phyloP scores from a whole-genome alignment of 2,113 vertebrate species.

The Raja brachyura region DNA sequence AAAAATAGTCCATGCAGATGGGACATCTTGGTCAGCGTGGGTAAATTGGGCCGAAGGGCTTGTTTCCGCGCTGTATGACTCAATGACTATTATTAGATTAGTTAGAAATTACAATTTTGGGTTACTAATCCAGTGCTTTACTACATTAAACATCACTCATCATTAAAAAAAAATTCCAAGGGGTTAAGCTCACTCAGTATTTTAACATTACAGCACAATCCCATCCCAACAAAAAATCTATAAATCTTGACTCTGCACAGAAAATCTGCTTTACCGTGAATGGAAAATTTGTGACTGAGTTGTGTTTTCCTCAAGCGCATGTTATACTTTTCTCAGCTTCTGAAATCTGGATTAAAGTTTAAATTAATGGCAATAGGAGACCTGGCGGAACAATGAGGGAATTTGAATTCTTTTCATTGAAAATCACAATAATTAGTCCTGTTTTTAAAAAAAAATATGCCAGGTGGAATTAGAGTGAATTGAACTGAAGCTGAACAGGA shows the following conservation, averaged over 20 bases:
- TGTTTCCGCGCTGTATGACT: too few relatives aligned
- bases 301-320: not conserved
- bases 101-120: not conserved
- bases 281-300: not conserved
- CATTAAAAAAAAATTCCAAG: not conserved
- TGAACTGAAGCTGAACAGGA: not conserved
- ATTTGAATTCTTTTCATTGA: not conserved
- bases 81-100: too few relatives aligned
- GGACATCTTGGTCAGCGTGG: too few relatives aligned
- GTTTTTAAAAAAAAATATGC: not conserved
- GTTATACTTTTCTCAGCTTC: not conserved
- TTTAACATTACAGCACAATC: not conserved
- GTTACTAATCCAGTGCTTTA: not conserved
- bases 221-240: not conserved
- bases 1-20: too few relatives aligned
- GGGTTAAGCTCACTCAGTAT: not conserved
- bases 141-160: not conserved
- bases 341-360: not conserved
- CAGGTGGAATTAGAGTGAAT: not conserved
- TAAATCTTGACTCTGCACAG: not conserved
- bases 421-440: not conserved
- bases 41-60: too few relatives aligned
- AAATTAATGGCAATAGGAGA: not conserved
- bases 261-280: not conserved
- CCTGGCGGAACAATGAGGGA: not conserved